Conservation (phyloP, 2,113 vertebrate species). For the Caretta caretta region DNA sequence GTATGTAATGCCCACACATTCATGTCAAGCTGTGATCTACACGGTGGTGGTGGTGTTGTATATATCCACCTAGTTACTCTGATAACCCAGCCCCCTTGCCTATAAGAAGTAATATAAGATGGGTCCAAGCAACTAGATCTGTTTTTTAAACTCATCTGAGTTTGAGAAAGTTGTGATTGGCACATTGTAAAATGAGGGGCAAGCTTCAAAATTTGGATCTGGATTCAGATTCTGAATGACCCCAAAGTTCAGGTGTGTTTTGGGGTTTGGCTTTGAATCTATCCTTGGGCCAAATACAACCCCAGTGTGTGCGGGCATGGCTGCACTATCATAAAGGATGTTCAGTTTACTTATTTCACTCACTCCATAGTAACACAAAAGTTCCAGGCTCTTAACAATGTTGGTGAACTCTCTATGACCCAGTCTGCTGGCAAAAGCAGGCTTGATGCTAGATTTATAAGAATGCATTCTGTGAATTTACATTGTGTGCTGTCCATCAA, state of each 20-base stretch:
- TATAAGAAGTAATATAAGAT: not conserved
- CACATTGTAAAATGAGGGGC: not conserved
- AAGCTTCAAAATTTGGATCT: not conserved
- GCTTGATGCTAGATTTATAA: not conserved
- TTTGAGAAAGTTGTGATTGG: not conserved
- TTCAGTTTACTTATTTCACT: not conserved
- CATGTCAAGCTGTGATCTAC: not conserved
- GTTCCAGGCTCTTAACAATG: not conserved
- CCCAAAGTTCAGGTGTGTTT: not conserved
- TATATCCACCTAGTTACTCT: not conserved
- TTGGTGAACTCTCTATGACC: not conserved
- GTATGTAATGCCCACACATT: not conserved
- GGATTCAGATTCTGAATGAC: not conserved
- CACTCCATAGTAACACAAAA: not conserved
- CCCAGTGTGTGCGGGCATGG: not conserved
- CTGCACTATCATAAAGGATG: not conserved
- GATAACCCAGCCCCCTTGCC: not conserved
- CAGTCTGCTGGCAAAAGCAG: not conserved
- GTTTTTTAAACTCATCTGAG: not conserved
- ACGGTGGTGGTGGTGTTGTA: not conserved
- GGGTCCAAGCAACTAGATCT: not conserved
- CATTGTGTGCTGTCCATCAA: not conserved
- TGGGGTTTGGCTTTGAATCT: not conserved
- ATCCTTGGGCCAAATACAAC: not conserved
- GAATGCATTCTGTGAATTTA: not conserved